These are phyloP conservation scores for Paradoxurus hermaphroditus DNA, from an alignment of 2,113 vertebrate species.

Conservation along the genomic window DNA sequence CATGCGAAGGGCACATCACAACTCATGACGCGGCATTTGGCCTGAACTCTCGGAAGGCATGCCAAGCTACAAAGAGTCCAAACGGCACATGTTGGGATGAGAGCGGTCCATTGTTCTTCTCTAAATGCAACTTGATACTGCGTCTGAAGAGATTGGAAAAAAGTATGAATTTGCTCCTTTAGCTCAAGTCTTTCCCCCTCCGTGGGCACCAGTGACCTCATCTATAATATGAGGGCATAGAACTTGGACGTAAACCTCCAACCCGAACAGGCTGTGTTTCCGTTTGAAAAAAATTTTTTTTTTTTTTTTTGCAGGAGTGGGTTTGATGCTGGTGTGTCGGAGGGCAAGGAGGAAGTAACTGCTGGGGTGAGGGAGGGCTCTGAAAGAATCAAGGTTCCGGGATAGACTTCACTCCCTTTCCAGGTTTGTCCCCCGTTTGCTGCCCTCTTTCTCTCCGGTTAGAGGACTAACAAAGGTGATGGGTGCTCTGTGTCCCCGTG, in stretches of 20 bases:
- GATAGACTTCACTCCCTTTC: not conserved
- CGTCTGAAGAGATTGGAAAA: slow-evolving; percentile 14
- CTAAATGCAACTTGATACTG: slow-evolving; percentile 45
- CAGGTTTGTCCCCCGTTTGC: not conserved
- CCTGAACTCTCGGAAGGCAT: slow-evolving; percentile 59
- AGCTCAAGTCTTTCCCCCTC: not conserved
- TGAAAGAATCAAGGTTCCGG: slow-evolving; percentile 3
- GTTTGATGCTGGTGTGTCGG: not conserved
- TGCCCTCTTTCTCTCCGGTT: not conserved
- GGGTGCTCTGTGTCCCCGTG: not conserved
- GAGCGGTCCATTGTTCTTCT: slow-evolving; percentile 52
- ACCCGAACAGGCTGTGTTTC: slow-evolving; percentile 12
- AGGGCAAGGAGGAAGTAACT: not conserved
- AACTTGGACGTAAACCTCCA: not conserved
- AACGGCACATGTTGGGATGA: slow-evolving; percentile 21
- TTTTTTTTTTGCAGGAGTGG: not conserved
- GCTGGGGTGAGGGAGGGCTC: not conserved
- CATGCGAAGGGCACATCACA: slow-evolving; percentile 44
- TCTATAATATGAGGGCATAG: slow-evolving; percentile 1
- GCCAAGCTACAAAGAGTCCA: slow-evolving; percentile 42
- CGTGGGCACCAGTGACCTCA: not conserved
- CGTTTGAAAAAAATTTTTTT: not conserved
- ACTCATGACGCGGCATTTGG: slow-evolving; percentile 58
- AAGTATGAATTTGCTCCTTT: slow-evolving; percentile 56
- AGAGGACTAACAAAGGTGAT: not conserved